Base-by-base conservation (phyloP, 2,888 invertebrate species). In the Mythimna ferrago region DNA sequence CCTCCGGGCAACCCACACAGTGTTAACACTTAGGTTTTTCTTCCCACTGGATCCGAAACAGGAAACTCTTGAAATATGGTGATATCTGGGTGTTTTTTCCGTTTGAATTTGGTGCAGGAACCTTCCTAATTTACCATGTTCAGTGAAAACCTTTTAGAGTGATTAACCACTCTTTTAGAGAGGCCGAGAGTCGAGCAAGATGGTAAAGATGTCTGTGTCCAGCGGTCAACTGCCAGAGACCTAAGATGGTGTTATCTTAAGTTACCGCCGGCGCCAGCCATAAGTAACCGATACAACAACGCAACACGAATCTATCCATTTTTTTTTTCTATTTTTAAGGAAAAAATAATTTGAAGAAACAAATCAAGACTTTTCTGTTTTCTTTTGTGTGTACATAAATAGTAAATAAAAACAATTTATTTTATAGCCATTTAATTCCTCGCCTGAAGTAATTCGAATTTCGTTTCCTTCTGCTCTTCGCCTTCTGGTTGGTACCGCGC, bases 401-500 rank as follows among this genome's bases (percentile, higher is more conserved):
- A 26, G 26, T 26, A 26, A 26, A 26, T 26, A 26, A 26, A 26
- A 2, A 53, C 16, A 6, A 1, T 44, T 53, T 6, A 1, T 68
- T 65, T 57, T 69, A 71, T 14, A 56, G n/a, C 16, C 11, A 2
- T 68, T 69, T 71, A 32, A 66, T 80, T 60, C 2, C 54, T 63
- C 19, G 11, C n/a, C 11, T 60, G 9, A 68, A 68, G 7, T 56
- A 38, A 66, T 38, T 32, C 2, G n/a, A 21, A 10, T 60, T 71
- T 78, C 73, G 73, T 73, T 64, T 76, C 58, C 71, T 72, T 65
- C 58, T 73, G 6, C 58, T 63, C 64, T 81, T 64, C 6, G 5
- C 4, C 62, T 82, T 87, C 64, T 88, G 90, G 48, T 81, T 90
- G 2, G 82, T 85, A 0, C 96, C 97, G 32, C 89, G 91, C 1